Percentiles rank a stretch among this genome's conserved stretches.
Conservation (phyloP, 2,113 vertebrate genomes). For the Strix uralensis region DNA sequence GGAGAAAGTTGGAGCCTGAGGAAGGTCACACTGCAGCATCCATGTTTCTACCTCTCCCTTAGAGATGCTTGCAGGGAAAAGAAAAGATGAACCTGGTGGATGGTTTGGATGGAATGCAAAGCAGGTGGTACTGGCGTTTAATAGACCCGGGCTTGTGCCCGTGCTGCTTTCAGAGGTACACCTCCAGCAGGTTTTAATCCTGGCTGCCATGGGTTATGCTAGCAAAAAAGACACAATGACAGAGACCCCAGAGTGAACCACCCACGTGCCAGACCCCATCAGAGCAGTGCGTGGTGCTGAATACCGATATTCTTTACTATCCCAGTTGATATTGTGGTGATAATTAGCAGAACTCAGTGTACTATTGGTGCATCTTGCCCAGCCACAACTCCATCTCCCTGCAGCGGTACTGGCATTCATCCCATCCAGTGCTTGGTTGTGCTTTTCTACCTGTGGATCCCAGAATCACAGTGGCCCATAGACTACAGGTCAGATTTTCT, state of each 20-base stretch:
- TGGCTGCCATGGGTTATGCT: rapidly evolving
- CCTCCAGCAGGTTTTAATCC: neutral
- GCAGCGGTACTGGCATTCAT: neutral
- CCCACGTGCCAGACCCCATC: neutral
- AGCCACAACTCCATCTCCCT: rapidly evolving
- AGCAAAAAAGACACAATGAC: neutral
- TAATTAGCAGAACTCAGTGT: neutral
- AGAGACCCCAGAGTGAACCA: neutral
- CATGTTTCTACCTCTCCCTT: neutral
- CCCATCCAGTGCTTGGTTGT: rapidly evolving
- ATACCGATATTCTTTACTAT: neutral
- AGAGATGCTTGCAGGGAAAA: neutral
- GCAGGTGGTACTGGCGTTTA: neutral
- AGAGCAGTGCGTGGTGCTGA: rapidly evolving
- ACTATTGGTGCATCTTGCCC: rapidly evolving
- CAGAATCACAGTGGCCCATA: neutral
- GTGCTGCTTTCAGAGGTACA: neutral
- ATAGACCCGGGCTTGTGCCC: rapidly evolving
- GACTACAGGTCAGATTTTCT: neutral
- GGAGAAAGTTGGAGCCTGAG: neutral
- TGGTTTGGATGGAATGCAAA: neutral
- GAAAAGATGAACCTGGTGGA: neutral
- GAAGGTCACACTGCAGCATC: neutral
- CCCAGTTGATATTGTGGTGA: rapidly evolving
- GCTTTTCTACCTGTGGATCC: neutral